Evolutionary conservation across 2,888 invertebrate genomes (phyloP).

Genomic region (Chloromyia formosa): DNA sequence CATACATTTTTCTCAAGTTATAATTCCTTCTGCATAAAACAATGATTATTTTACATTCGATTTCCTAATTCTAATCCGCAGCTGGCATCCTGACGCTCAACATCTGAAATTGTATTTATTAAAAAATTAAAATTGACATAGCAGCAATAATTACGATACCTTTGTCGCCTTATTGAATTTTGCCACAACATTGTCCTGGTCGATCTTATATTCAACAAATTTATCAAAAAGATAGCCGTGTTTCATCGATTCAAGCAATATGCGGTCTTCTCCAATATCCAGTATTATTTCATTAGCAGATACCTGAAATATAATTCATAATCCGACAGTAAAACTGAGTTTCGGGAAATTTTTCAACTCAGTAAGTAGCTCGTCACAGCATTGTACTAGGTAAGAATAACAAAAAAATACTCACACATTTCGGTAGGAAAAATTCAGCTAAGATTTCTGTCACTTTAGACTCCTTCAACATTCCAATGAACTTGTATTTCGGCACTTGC

Average conservation of each 20-base stretch:
- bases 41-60: no score
- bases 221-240: constrained; percentile 73
- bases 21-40: no score
- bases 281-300: constrained; percentile 71
- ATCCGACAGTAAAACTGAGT: constrained; percentile 19
- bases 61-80: no score
- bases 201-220: constrained; percentile 73
- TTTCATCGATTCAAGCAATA: constrained; percentile 72
- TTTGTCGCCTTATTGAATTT: constrained; percentile 67
- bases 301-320: constrained; percentile 63
- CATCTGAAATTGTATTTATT: constrained; percentile 57
- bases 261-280: constrained; percentile 79
- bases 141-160: constrained; percentile 58
- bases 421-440: constrained; percentile 62
- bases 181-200: constrained; percentile 67
- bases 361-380: no score
- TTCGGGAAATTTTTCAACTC: background rate
- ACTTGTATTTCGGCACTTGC: constrained; percentile 68
- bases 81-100: constrained; percentile 59
- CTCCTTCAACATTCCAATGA: constrained; percentile 68
- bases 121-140: background rate
- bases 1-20: no score
- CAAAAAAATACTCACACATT: constrained; percentile 57
- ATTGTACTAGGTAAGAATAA: background rate
- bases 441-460: constrained; percentile 57